Percentiles rank a stretch among this genome's conserved stretches.
Conservation (phyloP, 2,888 invertebrate genomes). For the Trypoxylon attenuatum region DNA sequence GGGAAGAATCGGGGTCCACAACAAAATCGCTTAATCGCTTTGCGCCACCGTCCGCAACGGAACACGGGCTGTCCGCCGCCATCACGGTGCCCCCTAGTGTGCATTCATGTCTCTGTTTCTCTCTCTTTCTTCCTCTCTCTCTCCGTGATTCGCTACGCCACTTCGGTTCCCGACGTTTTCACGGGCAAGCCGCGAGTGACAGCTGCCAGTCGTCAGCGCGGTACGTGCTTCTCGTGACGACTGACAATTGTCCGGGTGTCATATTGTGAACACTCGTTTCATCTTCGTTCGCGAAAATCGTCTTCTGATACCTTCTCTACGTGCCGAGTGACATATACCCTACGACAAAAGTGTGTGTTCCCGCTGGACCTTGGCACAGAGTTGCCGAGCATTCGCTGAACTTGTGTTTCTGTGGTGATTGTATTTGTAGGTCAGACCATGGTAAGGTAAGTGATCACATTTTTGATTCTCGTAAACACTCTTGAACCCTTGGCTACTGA, state of each 20-base stretch:
- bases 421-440: constrained; percentile 65
- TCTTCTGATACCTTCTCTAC: constrained; percentile 10
- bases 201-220: constrained; percentile 60
- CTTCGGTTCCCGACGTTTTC: constrained; percentile 61
- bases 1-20: constrained; percentile 74
- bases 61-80: constrained; percentile 59
- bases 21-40: constrained; percentile 75
- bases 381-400: constrained; percentile 35
- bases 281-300: constrained; percentile 11
- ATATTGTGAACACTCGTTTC: constrained; percentile 34
- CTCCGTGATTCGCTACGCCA: constrained; percentile 57
- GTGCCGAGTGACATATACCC: constrained; percentile 36
- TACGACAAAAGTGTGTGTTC: constrained; percentile 48
- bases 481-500: no score
- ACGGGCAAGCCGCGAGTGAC: constrained; percentile 64
- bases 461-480: background rate
- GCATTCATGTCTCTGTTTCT: constrained; percentile 45
- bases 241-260: constrained; percentile 44
- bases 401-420: constrained; percentile 30
- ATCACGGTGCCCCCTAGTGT: constrained; percentile 63
- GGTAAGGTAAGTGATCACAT: constrained; percentile 65
- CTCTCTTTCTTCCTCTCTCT: constrained; percentile 37
- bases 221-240: constrained; percentile 48
- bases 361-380: constrained; percentile 38
- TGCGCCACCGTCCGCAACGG: constrained; percentile 72